Evolutionary conservation across 2,113 vertebrate genomes (phyloP), one percentile per base, ranked within the genome.

Genomic region (Phyllostomus discolor): DNA sequence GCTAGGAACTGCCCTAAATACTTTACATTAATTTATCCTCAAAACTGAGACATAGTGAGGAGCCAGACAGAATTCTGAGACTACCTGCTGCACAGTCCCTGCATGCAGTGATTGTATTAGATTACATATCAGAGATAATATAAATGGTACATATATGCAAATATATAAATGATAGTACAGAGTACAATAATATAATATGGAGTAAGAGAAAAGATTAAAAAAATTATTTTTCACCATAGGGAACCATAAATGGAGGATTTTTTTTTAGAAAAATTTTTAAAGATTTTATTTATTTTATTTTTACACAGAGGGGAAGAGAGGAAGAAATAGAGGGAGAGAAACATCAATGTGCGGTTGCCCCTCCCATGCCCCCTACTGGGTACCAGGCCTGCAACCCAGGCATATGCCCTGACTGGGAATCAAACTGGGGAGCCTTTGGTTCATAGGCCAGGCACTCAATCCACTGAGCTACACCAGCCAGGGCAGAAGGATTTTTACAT

Each of bases 21-120:
- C 33, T 83, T 97, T 87, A 92, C 33, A 70, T 76, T 93, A 81
- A 93, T 70, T 66, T 92, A 88, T 50, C 5, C 35, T 88, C 38
- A 94, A 90, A 96, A 96, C 20, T 94, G 57, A 97, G 43, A 95
- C 11, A 87, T 5, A 92, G 15, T 70, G n/a, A 96, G 64, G 2
- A 95, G 5, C 28, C 79, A 91, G 80, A 90, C 79, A 91, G 80
- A 90, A 96, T 64, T 86, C 41, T 73, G 38, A 86, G 66, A 50
- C 35, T 81, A 94, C 38, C 26, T 57, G 79, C 20, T 88, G 2
- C 19, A 76, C 4, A 59, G 76, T 75, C n/a, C 43, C 50, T 64
- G 9, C 22, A 70, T 38, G 78, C 59, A 75, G 16, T 88, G 28
- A 93, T 69, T 52, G 43, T 91, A 80, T n/a, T 64, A 64, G 8